phyloP scores from a whole-genome alignment of 2,888 invertebrate genomes.

The Acleris sparsana region DNA sequence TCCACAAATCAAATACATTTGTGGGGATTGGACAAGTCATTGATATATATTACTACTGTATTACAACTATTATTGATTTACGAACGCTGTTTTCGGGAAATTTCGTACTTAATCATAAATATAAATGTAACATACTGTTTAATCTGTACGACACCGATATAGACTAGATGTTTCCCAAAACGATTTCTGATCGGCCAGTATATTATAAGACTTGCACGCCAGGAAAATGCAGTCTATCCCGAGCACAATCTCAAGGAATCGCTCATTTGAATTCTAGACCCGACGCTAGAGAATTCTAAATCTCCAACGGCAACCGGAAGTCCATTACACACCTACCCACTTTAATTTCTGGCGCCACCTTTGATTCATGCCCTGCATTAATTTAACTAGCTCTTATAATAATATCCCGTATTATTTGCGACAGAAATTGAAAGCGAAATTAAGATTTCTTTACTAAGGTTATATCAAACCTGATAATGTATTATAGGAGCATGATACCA shows the following conservation, averaged over 20 bases:
- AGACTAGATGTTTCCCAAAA: not conserved
- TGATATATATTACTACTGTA: too few species aligned
- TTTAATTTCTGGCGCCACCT: conserved; percentile 24
- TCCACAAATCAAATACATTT: too few species aligned
- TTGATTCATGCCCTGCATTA: conserved; percentile 29
- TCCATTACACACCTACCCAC: conserved; percentile 44
- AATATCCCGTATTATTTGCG: not conserved
- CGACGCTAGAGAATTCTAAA: conserved; percentile 38
- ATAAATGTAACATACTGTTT: too few species aligned
- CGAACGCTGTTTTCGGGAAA: too few species aligned
- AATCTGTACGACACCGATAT: not conserved
- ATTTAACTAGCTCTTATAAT: conserved; percentile 26
- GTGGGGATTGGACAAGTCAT: too few species aligned
- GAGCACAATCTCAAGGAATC: conserved; percentile 21
- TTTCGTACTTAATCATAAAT: too few species aligned
- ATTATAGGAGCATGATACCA: too few species aligned
- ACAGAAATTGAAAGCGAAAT: conserved; percentile 6
- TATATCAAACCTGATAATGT: not conserved
- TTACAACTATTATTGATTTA: too few species aligned
- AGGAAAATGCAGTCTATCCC: conserved; percentile 19
- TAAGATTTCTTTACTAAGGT: not conserved
- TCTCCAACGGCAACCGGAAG: conserved; percentile 44
- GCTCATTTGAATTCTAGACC: conserved; percentile 37
- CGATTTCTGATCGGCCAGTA: not conserved
- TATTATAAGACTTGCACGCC: conserved; percentile 6